phyloP scores from a whole-genome alignment of 1,140 invertebrate genomes.

The Dendrolimus punctatus region DNA sequence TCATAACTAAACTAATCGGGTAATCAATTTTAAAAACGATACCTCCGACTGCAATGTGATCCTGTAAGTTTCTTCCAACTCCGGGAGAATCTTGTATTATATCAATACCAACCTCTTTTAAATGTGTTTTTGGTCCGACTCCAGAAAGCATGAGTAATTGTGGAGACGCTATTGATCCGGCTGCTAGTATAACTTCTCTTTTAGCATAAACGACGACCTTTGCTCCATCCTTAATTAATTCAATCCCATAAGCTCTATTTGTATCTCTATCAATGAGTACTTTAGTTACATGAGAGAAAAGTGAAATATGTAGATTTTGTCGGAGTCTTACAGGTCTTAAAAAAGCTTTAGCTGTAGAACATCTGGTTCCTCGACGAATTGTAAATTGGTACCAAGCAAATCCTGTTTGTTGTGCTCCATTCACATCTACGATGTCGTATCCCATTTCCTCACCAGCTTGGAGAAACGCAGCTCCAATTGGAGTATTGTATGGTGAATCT shows the following conservation, averaged over 20 bases:
- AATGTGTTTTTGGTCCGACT: conserved; percentile 81
- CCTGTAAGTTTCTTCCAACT: conserved; percentile 88
- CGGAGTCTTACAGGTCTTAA: conserved; percentile 81
- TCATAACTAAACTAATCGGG: conserved; percentile 83
- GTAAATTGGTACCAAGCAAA: conserved; percentile 88
- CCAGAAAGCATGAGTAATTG: conserved; percentile 91
- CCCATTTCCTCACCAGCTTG: conserved; percentile 94
- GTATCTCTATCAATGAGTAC: conserved; percentile 81
- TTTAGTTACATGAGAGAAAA: conserved; percentile 84
- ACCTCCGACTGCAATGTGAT: conserved; percentile 87
- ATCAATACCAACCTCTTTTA: conserved; percentile 77
- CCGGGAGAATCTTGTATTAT: conserved; percentile 82
- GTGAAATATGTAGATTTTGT: conserved; percentile 81
- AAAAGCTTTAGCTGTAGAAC: conserved; percentile 87
- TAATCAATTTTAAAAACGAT: conserved; percentile 86
- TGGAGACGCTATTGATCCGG: conserved; percentile 84
- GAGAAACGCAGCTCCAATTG: conserved; percentile 84
- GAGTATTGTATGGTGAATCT: conserved; percentile 86
- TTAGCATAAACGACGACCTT: conserved; percentile 78
- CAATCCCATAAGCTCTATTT: conserved; percentile 82
- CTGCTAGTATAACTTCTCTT: conserved; percentile 85
- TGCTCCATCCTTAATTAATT: conserved; percentile 80
- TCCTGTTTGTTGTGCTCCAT: conserved; percentile 86
- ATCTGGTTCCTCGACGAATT: conserved; percentile 83
- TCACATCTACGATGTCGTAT: conserved; percentile 84